Base-by-base conservation (phyloP, 2,797 vertebrate genomes). In the Cirrhinus mrigala region DNA sequence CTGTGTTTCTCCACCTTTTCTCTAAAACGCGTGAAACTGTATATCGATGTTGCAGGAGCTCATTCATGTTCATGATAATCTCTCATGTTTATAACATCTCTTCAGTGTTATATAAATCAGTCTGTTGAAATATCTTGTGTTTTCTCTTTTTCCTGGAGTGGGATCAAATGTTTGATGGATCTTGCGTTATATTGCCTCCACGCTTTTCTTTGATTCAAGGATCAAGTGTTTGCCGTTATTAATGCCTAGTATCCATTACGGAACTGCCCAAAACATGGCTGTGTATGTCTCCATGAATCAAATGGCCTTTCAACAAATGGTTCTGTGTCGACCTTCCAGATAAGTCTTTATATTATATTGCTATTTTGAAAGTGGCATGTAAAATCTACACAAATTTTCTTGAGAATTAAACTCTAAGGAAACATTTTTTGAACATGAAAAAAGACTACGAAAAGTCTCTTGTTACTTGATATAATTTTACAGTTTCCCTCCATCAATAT, bases 171-270 rank as follows among this genome's bases (percentile, higher is more conserved):
- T 82, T 86, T 91, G 91, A 93, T 92, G 80, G 90, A 90, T 91
- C 88, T 90, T 90, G 88, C 50, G 81, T 90, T 91, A 90, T 89
- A 90, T 88, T 88, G 83, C 90, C 79, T 86, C 77, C 82, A 83
- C 90, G 90, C 81, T 90, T 85, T 92, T 91, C 93, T 94, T 86
- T 69, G 68, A 92, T 87, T 90, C 87, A 81, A 85, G 84, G 90
- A 90, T 90, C 88, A 89, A 89, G 87, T 89, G 94, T 91, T 91
- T 88, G 82, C 80, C 83, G 91, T 89, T 87, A 86, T 91, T 92
- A 91, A 89, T 90, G 92, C 92, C 89, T 92, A 90, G 93, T 95
- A 93, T 92, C 92, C 91, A 90, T 94, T 92, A 93, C 94, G 87
- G 89, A 90, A 90, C 84, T 90, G 56, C 80, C 79, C 80, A 86